Base-by-base conservation (phyloP, 2,113 vertebrate species). In the Echinops telfairi region DNA sequence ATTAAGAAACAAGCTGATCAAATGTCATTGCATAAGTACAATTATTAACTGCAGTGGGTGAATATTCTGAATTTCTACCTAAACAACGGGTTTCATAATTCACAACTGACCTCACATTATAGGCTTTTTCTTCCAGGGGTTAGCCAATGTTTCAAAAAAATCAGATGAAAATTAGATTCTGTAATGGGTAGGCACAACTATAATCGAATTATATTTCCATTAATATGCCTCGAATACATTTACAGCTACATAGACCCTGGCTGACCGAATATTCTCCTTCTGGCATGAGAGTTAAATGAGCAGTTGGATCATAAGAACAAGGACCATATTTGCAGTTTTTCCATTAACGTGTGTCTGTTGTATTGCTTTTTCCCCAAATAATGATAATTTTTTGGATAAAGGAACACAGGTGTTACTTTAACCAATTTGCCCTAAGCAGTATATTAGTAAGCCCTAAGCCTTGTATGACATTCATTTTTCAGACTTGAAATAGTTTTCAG, bases 401-500 rank as follows among this genome's bases (percentile, higher is more conserved):
- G 14, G 23, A 84, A 4, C 16, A 80, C 0, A 38, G 17, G 8
- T 82, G 60, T 86, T 57, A 8, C 58, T 47, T 29, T 68, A 57
- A 88, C 0, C 70, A 14, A 6, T 68, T 2, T 64, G 0, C n/a
- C 71, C 36, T 87, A 2, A 79, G 20, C 40, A 83, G 23, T 66
- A 14, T 85, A 86, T 86, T 47, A 90, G 43, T 31, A 92, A 85
- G 6, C 27, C 53, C 7, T 88, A 8, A n/a, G n/a, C n/a, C n/a
- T 47, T 23, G 10, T 53, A 12, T 53, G 47, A 14, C 47, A 53
- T 14, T 53, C 47, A 53, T 82, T 57, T 77, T 92, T 25, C n/a
- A 91, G 22, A 90, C 15, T 75, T 89, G 64, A 53, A 91, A 60
- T 75, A 73, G 83, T 92, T 90, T 89, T 88, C 36, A 86, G 68